A percentile compares a stretch with the other conserved stretches of the same genome.
Evolutionary conservation across 2,888 invertebrate genomes (phyloP).

Genomic region (Cyaniris semiargus): DNA sequence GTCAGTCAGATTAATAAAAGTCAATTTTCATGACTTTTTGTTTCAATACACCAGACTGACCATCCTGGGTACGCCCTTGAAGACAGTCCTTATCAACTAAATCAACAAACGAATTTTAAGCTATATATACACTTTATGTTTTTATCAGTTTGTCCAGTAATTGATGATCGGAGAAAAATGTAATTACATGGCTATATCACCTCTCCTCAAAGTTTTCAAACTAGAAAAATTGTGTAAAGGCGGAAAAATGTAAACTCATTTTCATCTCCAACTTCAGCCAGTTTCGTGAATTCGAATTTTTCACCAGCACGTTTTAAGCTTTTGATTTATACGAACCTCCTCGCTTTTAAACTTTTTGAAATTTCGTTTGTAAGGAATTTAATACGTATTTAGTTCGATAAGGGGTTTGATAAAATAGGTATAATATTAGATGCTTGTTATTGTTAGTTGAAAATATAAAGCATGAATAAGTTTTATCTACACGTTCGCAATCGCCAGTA

Average conservation of each 20-base stretch:
- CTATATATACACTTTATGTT: neutral
- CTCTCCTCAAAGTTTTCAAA: neutral
- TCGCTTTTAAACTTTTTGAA: conserved; percentile 19
- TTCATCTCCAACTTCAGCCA: conserved; percentile 11
- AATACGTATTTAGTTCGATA: neutral
- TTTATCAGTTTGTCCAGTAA: neutral
- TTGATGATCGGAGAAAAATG: neutral
- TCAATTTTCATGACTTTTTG: no score
- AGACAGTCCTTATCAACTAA: no score
- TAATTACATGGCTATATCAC: conserved; percentile 18
- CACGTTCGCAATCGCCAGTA: no score
- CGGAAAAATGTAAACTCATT: conserved; percentile 23
- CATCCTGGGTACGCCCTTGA: no score
- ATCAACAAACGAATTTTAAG: no score
- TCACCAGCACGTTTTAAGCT: conserved; percentile 17
- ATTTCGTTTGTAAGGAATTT: conserved; percentile 19
- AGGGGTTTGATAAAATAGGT: neutral
- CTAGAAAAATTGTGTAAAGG: neutral
- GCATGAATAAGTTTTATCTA: no score
- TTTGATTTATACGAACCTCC: conserved; percentile 23
- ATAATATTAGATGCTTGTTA: neutral
- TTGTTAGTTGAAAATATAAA: no score
- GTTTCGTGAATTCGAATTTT: conserved; percentile 13
- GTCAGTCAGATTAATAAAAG: no score
- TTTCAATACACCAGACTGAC: no score